Conservation (phyloP, 2,888 invertebrate genomes). For the Scaptomyza flava region DNA sequence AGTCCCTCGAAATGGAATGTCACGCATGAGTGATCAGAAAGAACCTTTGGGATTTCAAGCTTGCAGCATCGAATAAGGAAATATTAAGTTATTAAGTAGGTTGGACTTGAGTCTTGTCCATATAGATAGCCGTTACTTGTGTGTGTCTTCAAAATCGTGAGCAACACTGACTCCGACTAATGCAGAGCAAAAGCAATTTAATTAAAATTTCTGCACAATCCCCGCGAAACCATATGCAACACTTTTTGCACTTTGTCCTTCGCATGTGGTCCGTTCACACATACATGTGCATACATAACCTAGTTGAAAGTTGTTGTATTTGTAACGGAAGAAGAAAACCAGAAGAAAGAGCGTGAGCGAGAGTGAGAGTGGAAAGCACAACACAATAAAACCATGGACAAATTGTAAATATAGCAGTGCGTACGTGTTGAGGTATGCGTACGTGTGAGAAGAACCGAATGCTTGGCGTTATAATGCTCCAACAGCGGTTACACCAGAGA, state of each 20-base stretch:
- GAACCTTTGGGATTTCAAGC: constrained; percentile 4
- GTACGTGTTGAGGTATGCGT: constrained; percentile 41
- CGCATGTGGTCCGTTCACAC: constrained; percentile 11
- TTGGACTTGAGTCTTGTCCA: background rate
- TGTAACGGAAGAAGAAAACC: too few relatives aligned
- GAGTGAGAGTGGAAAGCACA: constrained; percentile 21
- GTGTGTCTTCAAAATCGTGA: constrained; percentile 8
- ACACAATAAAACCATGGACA: constrained; percentile 42
- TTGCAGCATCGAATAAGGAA: background rate
- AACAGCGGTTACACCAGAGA: background rate
- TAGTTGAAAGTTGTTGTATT: background rate
- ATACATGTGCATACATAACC: background rate
- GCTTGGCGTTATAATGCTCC: constrained; percentile 12
- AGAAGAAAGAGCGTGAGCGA: background rate
- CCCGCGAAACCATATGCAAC: constrained; percentile 15
- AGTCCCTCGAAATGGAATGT: background rate
- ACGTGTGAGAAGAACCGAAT: constrained; percentile 13
- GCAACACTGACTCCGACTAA: constrained; percentile 6
- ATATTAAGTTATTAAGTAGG: constrained; percentile 2
- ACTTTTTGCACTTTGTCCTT: constrained; percentile 18
- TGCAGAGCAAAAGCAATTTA: constrained; percentile 30
- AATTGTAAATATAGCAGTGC: constrained; percentile 41
- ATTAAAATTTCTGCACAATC: constrained; percentile 2
- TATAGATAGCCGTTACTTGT: background rate
- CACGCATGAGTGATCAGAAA: constrained; percentile 11